phyloP scores from a whole-genome alignment of 2,888 invertebrate genomes.

The Cataglyphis rosenhaueri region DNA sequence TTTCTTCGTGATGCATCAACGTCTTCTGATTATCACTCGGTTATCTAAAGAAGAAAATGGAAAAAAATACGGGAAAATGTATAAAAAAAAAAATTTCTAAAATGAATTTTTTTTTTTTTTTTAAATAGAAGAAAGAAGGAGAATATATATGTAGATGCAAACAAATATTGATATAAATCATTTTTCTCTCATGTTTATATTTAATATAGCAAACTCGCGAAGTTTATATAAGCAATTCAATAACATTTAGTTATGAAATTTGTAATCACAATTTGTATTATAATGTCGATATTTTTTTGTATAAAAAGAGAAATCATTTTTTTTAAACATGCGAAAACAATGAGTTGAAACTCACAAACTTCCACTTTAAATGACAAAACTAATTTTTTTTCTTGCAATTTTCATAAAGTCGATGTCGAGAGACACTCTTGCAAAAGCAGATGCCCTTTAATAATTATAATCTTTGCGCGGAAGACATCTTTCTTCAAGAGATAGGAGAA shows the following conservation, averaged over 20 bases:
- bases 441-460: slow-evolving; percentile 43
- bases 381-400: slow-evolving; percentile 21
- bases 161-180: not conserved
- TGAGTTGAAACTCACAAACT: slow-evolving; percentile 1
- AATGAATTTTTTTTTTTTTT: not conserved
- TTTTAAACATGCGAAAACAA: slow-evolving; percentile 17
- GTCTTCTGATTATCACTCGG: slow-evolving; percentile 6
- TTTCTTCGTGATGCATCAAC: slow-evolving; percentile 31
- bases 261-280: slow-evolving; percentile 5
- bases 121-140: not conserved
- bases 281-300: not conserved
- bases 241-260: not conserved
- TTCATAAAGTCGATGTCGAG: slow-evolving; percentile 10
- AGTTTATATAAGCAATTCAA: not conserved
- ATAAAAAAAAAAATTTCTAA: not conserved
- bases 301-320: not conserved
- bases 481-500: slow-evolving; percentile 16
- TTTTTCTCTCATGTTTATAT: not conserved
- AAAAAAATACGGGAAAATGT: not conserved
- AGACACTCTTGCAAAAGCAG: slow-evolving; percentile 17
- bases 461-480: slow-evolving; percentile 20
- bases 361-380: not conserved
- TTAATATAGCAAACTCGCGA: not conserved
- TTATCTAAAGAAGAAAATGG: not conserved
- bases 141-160: not conserved